Evolutionary conservation across 1,140 invertebrate genomes (phyloP), one percentile per base, ranked within the genome.

Genomic region (Belonocnema kinseyi): DNA sequence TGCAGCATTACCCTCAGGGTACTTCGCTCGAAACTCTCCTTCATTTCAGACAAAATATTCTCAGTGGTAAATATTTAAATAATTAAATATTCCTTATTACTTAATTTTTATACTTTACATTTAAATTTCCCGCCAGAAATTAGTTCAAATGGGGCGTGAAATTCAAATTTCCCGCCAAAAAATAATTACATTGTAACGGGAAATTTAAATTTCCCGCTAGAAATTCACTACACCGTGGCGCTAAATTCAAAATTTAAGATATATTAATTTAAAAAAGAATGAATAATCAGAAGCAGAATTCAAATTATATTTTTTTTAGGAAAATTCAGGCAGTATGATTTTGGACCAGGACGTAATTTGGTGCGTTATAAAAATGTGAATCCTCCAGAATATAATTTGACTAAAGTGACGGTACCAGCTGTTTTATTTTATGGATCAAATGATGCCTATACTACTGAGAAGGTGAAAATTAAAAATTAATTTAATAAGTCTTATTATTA

Each of bases 351-450:
- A 52, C 54, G 50, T 10, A 94, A 94, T 84, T 86, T 92, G 73
- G 74, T 84, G 13, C 73, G 87, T 10, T 94, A 94, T 78, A 89
- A 89, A 12, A 88, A 87, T 40, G 66, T 85, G 2, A 85, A 80
- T 52, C 93, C 94, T 11, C 94, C 94, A 1, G 85, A 87, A 2
- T 95, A 95, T 80, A 91, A 94, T 80, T 83, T 95, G n/a, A 89
- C 89, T 2, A 93, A 93, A 79, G 93, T 96, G 16, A 93, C 91
- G 2, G 92, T 93, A 14, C 95, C 95, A n/a, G 92, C 94, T 2
- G 91, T 93, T 71, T 86, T 96, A 2, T 93, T 94, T 82, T 95
- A 94, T 84, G 93, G 93, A 11, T 79, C 89, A 11, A 93, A 93
- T 72, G 95, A 96, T 86, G 88, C 88, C 26, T 89, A 88, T n/a